Conservation (phyloP, 2,888 invertebrate genomes). For the Napeogenes sylphis region DNA sequence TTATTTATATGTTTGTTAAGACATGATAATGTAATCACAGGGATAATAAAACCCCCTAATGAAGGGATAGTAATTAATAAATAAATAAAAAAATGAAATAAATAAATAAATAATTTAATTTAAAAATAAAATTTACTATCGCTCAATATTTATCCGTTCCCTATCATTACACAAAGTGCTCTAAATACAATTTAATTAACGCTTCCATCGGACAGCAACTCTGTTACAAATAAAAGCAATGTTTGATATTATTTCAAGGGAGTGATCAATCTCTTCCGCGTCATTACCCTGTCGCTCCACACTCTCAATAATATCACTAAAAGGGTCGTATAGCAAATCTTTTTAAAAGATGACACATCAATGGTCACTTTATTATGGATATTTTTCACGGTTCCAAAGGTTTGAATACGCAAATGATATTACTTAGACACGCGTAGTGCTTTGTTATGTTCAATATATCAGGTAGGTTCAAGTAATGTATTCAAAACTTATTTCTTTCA, state of each 20-base stretch:
- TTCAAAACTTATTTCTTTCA: too few species aligned
- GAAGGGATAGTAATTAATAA: too few species aligned
- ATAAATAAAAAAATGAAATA: too few species aligned
- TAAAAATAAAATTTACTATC: too few species aligned
- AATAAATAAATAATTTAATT: too few species aligned
- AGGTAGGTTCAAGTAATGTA: too few species aligned
- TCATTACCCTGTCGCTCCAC: conserved; percentile 53
- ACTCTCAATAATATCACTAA: conserved; percentile 41
- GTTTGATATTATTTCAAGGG: conserved; percentile 28
- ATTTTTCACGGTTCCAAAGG: conserved; percentile 10
- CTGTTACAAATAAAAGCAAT: conserved; percentile 2
- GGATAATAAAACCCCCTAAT: too few species aligned
- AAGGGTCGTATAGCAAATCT: conserved; percentile 31
- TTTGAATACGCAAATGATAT: neutral
- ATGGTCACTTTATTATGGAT: conserved; percentile 18
- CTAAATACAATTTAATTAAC: neutral
- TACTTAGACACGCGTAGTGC: neutral
- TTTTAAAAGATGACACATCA: conserved; percentile 18
- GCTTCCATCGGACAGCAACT: neutral
- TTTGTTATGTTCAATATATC: neutral
- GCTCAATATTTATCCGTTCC: neutral
- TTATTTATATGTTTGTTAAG: too few species aligned
- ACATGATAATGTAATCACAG: too few species aligned
- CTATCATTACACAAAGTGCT: conserved; percentile 2
- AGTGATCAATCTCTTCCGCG: conserved; percentile 46